Conservation (phyloP, 2,797 vertebrate genomes). For the Enteromius argenteus region DNA sequence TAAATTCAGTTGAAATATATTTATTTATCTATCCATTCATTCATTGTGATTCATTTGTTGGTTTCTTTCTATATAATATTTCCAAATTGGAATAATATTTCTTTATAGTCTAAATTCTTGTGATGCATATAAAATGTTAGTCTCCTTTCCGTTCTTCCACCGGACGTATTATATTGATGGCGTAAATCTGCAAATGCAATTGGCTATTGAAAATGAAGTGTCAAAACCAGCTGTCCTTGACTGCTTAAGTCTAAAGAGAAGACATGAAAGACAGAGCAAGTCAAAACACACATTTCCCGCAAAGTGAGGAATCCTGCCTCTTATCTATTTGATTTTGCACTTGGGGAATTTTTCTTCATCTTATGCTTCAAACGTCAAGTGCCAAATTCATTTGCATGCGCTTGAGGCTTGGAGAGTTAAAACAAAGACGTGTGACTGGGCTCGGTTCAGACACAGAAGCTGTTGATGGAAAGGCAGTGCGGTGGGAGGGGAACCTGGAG, state of each 20-base stretch:
- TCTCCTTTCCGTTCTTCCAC: conserved; percentile 6
- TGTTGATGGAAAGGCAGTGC: conserved; percentile 49
- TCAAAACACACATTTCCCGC: conserved; percentile 81
- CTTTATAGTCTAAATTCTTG: background rate
- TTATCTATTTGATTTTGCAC: conserved; percentile 87
- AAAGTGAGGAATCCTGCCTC: conserved; percentile 79
- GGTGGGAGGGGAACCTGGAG: conserved; percentile 51
- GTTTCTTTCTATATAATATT: background rate
- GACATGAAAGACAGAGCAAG: conserved; percentile 80
- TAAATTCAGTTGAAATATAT: background rate
- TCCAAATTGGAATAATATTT: background rate
- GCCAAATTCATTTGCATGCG: conserved; percentile 86
- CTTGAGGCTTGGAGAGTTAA: conserved; percentile 80
- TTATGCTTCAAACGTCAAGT: conserved; percentile 85
- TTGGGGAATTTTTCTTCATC: conserved; percentile 86
- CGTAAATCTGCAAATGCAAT: conserved; percentile 51
- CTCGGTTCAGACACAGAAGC: conserved; percentile 68
- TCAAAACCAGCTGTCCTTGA: conserved; percentile 79
- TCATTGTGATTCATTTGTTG: background rate
- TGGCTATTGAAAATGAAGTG: conserved; percentile 65
- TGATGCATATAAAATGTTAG: conserved; percentile 13
- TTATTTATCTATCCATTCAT: background rate
- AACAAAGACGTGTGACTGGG: conserved; percentile 80
- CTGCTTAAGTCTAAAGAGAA: conserved; percentile 75
- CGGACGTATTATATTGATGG: conserved; percentile 18